Evolutionary conservation across 1,140 invertebrate species (phyloP).

Genomic region (Mercenaria mercenaria): DNA sequence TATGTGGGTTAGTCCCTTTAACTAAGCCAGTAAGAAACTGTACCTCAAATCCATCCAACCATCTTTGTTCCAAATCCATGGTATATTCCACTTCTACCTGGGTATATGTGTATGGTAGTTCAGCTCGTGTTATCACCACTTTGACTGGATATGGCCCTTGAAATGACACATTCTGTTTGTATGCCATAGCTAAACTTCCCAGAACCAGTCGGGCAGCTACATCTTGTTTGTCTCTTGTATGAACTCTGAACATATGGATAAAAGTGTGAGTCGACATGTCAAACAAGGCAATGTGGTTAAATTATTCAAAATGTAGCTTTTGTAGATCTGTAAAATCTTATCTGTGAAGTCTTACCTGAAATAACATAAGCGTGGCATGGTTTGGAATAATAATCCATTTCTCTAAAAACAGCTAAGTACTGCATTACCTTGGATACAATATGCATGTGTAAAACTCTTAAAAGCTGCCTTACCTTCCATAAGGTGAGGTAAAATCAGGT

Average conservation of each 20-base stretch:
- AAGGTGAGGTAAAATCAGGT: constrained; percentile 73
- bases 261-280: no score
- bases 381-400: no score
- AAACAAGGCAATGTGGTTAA: no score
- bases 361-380: no score
- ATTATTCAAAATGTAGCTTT: no score
- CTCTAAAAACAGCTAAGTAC: no score
- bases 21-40: no score
- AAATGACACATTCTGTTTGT: constrained; percentile 60
- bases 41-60: constrained; percentile 58
- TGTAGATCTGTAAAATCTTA: no score
- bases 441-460: no score
- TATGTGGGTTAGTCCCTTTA: no score
- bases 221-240: constrained; percentile 80
- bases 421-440: no score
- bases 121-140: not conserved
- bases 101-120: not conserved
- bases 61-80: constrained; percentile 7
- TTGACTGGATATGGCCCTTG: constrained; percentile 57
- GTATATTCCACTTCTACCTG: constrained; percentile 18
- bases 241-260: constrained; percentile 78
- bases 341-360: no score
- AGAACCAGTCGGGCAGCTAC: constrained; percentile 73
- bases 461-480: constrained; percentile 55
- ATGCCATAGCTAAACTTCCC: constrained; percentile 76